Base-by-base conservation (phyloP, 92 coral and sea anemone genomes). In the Zoanthus sociatus region DNA sequence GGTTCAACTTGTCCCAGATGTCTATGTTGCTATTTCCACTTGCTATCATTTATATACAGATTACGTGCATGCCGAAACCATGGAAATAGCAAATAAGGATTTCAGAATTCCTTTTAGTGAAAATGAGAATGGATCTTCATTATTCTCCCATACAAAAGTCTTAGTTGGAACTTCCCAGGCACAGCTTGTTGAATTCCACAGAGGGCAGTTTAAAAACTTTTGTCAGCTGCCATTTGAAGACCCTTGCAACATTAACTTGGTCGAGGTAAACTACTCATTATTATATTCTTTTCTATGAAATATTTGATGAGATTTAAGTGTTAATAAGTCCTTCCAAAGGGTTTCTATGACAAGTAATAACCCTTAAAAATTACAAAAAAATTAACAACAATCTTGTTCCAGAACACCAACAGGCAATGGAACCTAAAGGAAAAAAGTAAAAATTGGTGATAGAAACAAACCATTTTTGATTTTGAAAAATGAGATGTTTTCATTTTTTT, bases 151-250 rank as follows among this genome's bases (percentile, higher is more conserved):
- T 18, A 9, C 47, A 45, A 88, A 53, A 26, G 76, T 92, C 72
- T 86, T 78, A 17, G 75, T 90, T 68, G 91, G 89, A 55, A 94
- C 97, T 73, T 77, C 90, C 63, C 90, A 83, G 55, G 94, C 92
- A 50, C 99, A 97, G 84, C 92, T 97, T n/a, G 47, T 97, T 60
- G 90, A 87, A 71, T 95, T 97, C 84, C 58, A 47, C 10, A 69
- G 68, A 78, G 98, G 99, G 48, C 84, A 78, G 14, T 93, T 92
- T 33, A 88, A 75, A 32, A 87, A 83, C 78, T 92, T 91, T 84
- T 92, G 95, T 72, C 93, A 92, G 46, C 75, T 97, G 53, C 99
- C 99, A 5, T 97, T 97, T 79, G 86, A 77, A 48, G 91, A 94
- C 50, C 88, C 98, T 16, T 84, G 84, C 37, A 79, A 67, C 44